A percentile compares a stretch with the other conserved stretches of the same genome.
Conservation (phyloP, 1,140 invertebrate species). For the Mactra quadrangularis region DNA sequence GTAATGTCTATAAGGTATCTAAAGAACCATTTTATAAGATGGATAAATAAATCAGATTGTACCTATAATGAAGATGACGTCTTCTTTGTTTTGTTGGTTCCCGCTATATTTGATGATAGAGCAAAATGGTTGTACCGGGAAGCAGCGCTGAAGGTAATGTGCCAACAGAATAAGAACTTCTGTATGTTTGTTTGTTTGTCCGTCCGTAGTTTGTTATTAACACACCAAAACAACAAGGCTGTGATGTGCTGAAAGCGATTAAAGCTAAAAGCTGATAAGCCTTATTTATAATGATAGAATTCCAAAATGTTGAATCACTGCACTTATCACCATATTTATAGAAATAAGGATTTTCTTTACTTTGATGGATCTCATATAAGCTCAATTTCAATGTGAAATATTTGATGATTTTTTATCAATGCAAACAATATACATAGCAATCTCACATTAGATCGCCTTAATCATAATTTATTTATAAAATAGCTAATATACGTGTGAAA, state of each 20-base stretch:
- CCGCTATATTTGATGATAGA: slow-evolving; percentile 32
- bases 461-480: no score
- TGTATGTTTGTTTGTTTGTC: neutral
- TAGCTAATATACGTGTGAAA: no score
- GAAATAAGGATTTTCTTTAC: no score
- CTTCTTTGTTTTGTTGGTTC: slow-evolving; percentile 22
- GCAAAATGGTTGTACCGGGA: slow-evolving; percentile 38
- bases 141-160: slow-evolving; percentile 18
- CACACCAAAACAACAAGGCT: neutral
- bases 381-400: no score
- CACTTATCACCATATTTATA: no score
- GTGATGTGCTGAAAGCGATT: neutral
- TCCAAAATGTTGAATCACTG: no score
- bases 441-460: no score
- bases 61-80: slow-evolving; percentile 41
- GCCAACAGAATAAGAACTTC: neutral
- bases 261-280: neutral
- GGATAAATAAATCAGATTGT: neutral
- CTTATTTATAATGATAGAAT: neutral
- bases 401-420: no score
- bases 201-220: neutral
- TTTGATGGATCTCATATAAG: no score
- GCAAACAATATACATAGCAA: no score
- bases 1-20: slow-evolving; percentile 28
- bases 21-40: slow-evolving; percentile 50